Base-by-base conservation (phyloP, 2,888 invertebrate species). In the Coelinius sp. region DNA sequence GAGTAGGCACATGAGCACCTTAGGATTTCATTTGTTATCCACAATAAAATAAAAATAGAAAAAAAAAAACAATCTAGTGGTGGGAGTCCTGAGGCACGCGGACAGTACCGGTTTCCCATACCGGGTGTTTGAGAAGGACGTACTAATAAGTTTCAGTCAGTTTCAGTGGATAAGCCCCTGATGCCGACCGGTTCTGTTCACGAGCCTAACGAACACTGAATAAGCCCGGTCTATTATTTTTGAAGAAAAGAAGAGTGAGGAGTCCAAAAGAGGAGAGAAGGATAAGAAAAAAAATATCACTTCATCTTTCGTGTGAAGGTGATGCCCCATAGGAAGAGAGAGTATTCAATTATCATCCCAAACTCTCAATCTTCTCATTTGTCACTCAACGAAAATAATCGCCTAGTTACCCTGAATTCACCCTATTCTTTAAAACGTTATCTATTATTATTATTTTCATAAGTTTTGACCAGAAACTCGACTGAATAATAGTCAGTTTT, bases 201-300 rank as follows among this genome's bases (percentile, higher is more conserved):
- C 72, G 70, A 73, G 68, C 75, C 76, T 81, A 82, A 82, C 79
- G 76, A 83, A 82, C 75, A 76, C 77, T 82, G 79, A 82, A 82
- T 83, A 80, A 78, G 77, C 71, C 75, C 75, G 75, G 76, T 78
- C 56, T 82, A 80, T 78, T 77, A 75, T 74, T 63, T 49, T 10
- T 7, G 35, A 62, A 46, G 46, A 52, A 17, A 49, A 52, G 68
- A 35, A 14, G 17, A 35, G 27, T 22, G 14, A 27, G 44, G 20
- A 12, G 5, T 10, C 62, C 27, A 14, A n/a, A 10, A 56, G 27
- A 24, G n/a, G 27, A 6, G 44, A 44, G 2, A n/a, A 44, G 41
- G 41, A 44, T 14, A 1, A 14, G 24, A 56, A 7, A 27, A 56
- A 56, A 27, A 27, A 56, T 14, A 56, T 14, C 56, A 56, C 56